Conservation (phyloP, 2,797 vertebrate species). For the Pristis pectinata region DNA sequence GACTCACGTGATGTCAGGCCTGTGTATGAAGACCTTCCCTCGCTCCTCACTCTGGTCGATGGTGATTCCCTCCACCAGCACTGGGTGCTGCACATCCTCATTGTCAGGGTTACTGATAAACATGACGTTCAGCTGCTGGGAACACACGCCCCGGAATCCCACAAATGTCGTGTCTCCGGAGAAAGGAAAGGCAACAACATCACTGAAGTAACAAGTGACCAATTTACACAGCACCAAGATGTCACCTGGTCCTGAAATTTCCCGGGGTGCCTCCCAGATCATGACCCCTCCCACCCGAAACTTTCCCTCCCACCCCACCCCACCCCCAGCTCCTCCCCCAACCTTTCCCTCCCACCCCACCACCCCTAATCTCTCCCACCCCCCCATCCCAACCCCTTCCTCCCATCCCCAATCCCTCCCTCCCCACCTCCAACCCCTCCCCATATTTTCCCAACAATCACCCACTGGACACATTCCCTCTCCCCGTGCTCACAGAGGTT, state of each 20-base stretch:
- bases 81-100: conserved; percentile 77
- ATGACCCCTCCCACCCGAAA: no score
- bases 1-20: conserved; percentile 63
- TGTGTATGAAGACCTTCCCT: conserved; percentile 65
- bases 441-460: no score
- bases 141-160: conserved; percentile 64
- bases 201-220: not conserved
- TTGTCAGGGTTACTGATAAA: conserved; percentile 72
- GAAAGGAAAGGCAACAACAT: conserved; percentile 36
- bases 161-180: conserved; percentile 67
- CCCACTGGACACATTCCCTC: no score
- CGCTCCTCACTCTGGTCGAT: conserved; percentile 55
- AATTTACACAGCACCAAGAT: not conserved
- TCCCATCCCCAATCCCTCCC: no score
- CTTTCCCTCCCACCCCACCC: no score
- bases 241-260: not conserved
- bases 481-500: no score
- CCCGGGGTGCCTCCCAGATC: not conserved
- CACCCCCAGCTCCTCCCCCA: no score
- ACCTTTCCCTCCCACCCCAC: no score
- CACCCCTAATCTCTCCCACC: no score
- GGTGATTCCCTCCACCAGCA: conserved; percentile 58
- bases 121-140: conserved; percentile 60
- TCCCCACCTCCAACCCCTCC: no score
- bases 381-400: no score